Percentiles rank a stretch among this genome's conserved stretches.
These are phyloP conservation scores for Zaprionus camerounensis DNA, from an alignment of 1,140 invertebrate species.

Conservation along the genomic window DNA sequence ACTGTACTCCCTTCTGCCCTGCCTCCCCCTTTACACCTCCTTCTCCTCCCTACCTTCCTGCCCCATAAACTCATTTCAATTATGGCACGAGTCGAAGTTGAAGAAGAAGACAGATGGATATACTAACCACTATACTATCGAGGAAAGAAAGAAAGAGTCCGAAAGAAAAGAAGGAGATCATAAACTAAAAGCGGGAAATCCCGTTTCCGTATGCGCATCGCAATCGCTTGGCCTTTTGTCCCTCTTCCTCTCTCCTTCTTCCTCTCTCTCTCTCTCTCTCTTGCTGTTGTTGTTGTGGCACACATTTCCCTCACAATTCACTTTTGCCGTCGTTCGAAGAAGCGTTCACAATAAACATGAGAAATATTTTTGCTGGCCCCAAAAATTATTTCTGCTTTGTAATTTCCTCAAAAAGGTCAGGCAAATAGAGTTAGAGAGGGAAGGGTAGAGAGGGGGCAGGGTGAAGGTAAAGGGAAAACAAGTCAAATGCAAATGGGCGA, in stretches of 20 bases:
- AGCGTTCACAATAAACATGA: conserved; percentile 38
- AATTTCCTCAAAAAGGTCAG: conserved; percentile 50
- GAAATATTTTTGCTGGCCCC: conserved; percentile 36
- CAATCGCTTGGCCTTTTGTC: conserved; percentile 26
- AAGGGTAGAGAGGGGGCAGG: background rate
- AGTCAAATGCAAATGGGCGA: conserved; percentile 69
- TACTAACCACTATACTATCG: too few species aligned
- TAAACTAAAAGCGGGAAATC: conserved; percentile 48
- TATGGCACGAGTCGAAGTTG: conserved; percentile 3
- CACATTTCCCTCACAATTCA: conserved; percentile 18
- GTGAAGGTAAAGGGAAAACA: conserved; percentile 24
- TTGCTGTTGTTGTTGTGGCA: conserved; percentile 6
- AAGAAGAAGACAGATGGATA: too few species aligned
- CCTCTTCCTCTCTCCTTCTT: background rate
- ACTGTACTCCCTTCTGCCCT: background rate
- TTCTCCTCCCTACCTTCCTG: too few species aligned
- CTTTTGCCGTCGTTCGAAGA: conserved; percentile 19
- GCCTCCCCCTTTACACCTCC: background rate
- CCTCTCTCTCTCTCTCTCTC: background rate
- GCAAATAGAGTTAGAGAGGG: conserved; percentile 7
- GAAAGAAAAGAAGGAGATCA: conserved; percentile 38
- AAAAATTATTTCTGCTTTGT: conserved; percentile 51
- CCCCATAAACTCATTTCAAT: conserved; percentile 37
- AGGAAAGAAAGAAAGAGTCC: background rate
- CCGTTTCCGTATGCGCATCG: conserved; percentile 53